Percentiles rank a stretch among this genome's conserved stretches.
These are phyloP conservation scores for Bergia puertoricense DNA, from an alignment of 92 coral and sea anemone genomes.

Conservation along the genomic window DNA sequence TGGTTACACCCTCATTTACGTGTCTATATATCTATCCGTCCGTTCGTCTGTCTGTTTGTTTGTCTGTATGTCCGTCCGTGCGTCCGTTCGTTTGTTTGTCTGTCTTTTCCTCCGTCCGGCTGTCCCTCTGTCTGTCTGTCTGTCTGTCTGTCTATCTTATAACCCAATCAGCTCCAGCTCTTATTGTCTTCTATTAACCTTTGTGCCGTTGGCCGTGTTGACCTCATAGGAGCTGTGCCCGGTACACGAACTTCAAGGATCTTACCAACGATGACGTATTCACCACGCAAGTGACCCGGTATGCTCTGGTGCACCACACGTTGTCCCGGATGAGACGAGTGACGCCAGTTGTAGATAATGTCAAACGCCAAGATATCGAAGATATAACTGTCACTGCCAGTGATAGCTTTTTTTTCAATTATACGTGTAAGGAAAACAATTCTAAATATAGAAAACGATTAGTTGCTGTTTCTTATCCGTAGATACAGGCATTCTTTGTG, in stretches of 20 bases:
- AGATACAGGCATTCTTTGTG: neutral
- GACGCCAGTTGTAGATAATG: slow-evolving; percentile 24
- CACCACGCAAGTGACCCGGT: slow-evolving; percentile 26
- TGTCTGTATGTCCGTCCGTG: neutral
- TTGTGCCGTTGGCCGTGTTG: neutral
- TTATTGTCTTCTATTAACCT: neutral
- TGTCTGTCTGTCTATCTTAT: neutral
- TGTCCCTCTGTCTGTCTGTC: neutral
- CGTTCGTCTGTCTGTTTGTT: neutral
- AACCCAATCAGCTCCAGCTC: too few species aligned
- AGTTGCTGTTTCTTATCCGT: neutral
- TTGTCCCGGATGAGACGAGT: slow-evolving; percentile 35
- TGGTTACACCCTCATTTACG: neutral
- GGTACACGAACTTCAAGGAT: slow-evolving; percentile 19
- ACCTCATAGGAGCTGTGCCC: slow-evolving; percentile 25
- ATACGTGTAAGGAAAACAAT: slow-evolving; percentile 1
- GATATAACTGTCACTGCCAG: slow-evolving; percentile 14
- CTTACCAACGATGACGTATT: slow-evolving; percentile 33
- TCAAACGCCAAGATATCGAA: slow-evolving; percentile 10
- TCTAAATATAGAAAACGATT: too few species aligned
- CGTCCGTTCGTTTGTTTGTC: neutral
- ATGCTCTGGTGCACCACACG: slow-evolving; percentile 29
- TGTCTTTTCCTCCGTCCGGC: neutral
- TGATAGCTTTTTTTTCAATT: slow-evolving; percentile 18
- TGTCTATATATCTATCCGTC: neutral